phyloP scores from a whole-genome alignment of 1,140 invertebrate genomes.

The Panulirus ornatus region DNA sequence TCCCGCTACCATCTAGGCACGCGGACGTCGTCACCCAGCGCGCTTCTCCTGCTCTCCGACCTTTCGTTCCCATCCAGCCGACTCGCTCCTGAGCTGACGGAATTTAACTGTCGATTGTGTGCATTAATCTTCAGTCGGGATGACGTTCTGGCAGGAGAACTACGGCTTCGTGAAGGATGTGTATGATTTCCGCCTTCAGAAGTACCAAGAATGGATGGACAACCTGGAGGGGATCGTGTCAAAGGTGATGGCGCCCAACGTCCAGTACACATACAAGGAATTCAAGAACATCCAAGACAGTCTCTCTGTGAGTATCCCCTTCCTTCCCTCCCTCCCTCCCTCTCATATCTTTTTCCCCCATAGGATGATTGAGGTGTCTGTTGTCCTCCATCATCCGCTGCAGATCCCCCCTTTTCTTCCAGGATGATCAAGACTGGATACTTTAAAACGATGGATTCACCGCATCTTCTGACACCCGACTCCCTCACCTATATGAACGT shows the following conservation, averaged over 20 bases:
- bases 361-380: too few species aligned
- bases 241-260: slow-evolving; percentile 75
- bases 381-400: too few species aligned
- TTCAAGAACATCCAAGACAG: slow-evolving; percentile 75
- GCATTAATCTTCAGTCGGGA: slow-evolving; percentile 62
- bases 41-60: slow-evolving; percentile 9
- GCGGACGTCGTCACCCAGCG: slow-evolving; percentile 33
- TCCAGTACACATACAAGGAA: slow-evolving; percentile 75
- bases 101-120: slow-evolving; percentile 12
- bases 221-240: slow-evolving; percentile 75
- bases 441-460: too few species aligned
- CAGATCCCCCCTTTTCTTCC: not conserved
- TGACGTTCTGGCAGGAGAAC: slow-evolving; percentile 77
- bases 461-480: too few species aligned
- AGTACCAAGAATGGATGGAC: slow-evolving; percentile 76
- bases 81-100: slow-evolving; percentile 64
- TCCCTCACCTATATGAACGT: too few species aligned
- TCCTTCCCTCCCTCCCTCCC: not conserved
- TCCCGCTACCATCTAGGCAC: slow-evolving; percentile 11
- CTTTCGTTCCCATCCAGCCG: slow-evolving; percentile 22
- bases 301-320: slow-evolving; percentile 67
- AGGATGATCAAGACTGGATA: not conserved
- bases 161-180: slow-evolving; percentile 76
- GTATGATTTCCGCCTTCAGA: slow-evolving; percentile 75
- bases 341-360: not conserved